These are phyloP conservation scores for Helarctos malayanus DNA, from an alignment of 2,797 vertebrate species.

Conservation along the genomic window DNA sequence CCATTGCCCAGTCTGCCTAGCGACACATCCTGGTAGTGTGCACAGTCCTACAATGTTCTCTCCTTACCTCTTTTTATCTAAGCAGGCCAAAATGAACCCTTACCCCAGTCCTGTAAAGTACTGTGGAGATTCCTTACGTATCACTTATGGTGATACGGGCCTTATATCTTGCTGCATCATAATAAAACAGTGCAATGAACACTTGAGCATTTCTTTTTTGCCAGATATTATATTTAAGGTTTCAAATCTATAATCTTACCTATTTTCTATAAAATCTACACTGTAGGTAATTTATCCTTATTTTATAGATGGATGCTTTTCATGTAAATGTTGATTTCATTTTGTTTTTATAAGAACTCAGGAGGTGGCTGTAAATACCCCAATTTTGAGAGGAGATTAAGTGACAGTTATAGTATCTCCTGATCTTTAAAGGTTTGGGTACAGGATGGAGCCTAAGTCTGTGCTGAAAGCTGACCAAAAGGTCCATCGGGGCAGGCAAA, in stretches of 20 bases:
- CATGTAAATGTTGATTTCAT: neutral
- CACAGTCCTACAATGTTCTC: neutral
- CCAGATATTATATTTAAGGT: neutral
- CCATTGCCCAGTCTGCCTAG: neutral
- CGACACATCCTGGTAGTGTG: neutral
- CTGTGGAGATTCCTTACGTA: neutral
- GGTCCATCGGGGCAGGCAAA: neutral
- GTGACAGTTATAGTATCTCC: neutral
- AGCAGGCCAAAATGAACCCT: neutral
- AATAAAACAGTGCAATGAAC: neutral
- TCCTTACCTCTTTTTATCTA: neutral
- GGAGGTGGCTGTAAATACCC: neutral
- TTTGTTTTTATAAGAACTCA: neutral
- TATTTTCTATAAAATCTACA: neutral
- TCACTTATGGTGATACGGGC: neutral
- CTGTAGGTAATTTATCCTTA: neutral
- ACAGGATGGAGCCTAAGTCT: neutral
- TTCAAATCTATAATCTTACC: neutral
- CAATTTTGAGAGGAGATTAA: neutral
- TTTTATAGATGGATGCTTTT: neutral
- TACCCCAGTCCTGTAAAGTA: neutral
- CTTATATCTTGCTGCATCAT: neutral
- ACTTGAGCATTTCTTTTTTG: neutral
- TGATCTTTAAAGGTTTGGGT: neutral
- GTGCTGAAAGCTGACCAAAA: neutral